Conservation (phyloP, 2,888 invertebrate species). For the Bimastos eiseni region DNA sequence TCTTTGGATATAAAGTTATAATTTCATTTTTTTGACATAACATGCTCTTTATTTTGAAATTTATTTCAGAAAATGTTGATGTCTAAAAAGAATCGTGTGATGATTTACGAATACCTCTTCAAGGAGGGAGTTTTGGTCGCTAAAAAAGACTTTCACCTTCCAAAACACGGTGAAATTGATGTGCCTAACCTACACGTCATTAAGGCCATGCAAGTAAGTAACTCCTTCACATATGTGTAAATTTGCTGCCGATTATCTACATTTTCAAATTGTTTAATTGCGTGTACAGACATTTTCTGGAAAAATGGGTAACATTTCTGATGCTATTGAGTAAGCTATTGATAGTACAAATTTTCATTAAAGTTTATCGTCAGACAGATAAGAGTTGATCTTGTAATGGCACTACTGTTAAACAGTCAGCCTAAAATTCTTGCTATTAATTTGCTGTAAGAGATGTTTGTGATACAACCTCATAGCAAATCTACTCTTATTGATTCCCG, state of each 20-base stretch:
- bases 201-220: slow-evolving; percentile 83
- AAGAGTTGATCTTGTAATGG: background rate
- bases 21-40: background rate
- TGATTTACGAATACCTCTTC: slow-evolving; percentile 96
- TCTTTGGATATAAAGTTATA: background rate
- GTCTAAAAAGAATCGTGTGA: slow-evolving; percentile 95
- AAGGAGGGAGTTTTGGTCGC: slow-evolving; percentile 99
- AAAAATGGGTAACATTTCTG: no score
- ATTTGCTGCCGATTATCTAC: background rate
- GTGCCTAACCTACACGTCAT: slow-evolving; percentile 98
- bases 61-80: slow-evolving; percentile 86
- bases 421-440: background rate
- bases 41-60: background rate
- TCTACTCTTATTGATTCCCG: background rate
- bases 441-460: background rate
- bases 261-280: background rate
- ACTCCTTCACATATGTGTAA: background rate
- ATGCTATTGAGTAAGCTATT: background rate
- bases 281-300: no score
- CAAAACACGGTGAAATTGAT: slow-evolving; percentile 95
- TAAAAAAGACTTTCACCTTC: slow-evolving; percentile 94
- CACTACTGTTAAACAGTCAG: no score
- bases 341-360: background rate
- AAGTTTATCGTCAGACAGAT: background rate
- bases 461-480: background rate